Conservation (phyloP, 2,888 invertebrate genomes). For the Pardosa pseudoannulata region DNA sequence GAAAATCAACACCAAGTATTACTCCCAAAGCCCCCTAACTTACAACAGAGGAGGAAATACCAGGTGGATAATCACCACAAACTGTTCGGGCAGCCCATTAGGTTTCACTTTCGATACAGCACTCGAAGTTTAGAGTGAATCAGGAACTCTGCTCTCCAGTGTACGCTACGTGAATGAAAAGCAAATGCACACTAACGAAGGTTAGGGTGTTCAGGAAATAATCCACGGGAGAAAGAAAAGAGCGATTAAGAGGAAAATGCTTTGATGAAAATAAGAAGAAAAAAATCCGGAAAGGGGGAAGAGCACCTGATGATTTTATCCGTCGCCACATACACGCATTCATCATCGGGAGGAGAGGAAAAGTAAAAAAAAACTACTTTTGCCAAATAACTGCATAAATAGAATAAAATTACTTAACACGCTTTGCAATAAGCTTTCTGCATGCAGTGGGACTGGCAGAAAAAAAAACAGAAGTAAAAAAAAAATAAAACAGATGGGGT, state of each 20-base stretch:
- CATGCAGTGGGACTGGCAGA: neutral
- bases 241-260: neutral
- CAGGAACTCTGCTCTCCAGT: no score
- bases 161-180: no score
- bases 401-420: conserved; percentile 7
- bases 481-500: neutral
- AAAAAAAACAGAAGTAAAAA: neutral
- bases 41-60: no score
- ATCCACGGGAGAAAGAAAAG: no score
- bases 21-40: no score
- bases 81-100: no score
- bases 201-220: no score
- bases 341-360: neutral
- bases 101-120: no score
- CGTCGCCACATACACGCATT: conserved; percentile 2
- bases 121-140: no score
- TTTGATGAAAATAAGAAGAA: neutral
- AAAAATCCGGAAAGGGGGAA: neutral
- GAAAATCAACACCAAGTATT: no score
- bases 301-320: conserved; percentile 6
- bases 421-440: neutral
- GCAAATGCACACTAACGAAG: no score
- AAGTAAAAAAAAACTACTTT: neutral
- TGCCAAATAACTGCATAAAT: conserved; percentile 7
- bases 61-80: no score